These are phyloP conservation scores for Chelonoidis abingdonii DNA, from an alignment of 2,113 vertebrate genomes.

Conservation along the genomic window DNA sequence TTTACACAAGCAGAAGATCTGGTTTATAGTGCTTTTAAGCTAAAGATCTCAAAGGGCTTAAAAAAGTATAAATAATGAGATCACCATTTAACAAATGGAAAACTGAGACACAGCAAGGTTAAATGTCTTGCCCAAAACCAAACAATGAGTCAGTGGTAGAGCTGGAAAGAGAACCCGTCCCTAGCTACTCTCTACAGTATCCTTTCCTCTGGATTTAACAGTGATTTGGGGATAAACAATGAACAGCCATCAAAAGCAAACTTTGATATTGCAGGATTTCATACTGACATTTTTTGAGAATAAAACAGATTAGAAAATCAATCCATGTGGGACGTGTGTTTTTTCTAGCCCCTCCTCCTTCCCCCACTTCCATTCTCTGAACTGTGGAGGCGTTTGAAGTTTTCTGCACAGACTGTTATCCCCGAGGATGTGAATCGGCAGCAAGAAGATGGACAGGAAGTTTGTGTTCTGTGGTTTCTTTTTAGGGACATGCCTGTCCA, in stretches of 20 bases:
- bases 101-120: neutral
- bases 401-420: neutral
- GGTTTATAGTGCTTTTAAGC: neutral
- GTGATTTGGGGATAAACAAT: neutral
- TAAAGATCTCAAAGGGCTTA: neutral
- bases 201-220: neutral
- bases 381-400: conserved; percentile 19
- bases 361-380: conserved; percentile 1
- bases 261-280: neutral
- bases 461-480: neutral
- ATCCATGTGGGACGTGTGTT: neutral
- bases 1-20: neutral
- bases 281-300: neutral
- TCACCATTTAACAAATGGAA: neutral
- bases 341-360: conserved; percentile 11
- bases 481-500: conserved; percentile 42
- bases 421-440: neutral
- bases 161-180: neutral
- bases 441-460: neutral
- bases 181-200: neutral
- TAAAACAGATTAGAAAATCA: neutral
- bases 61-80: neutral
- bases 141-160: neutral
- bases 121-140: neutral
- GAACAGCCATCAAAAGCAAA: neutral